phyloP scores from a whole-genome alignment of 1,140 invertebrate genomes.

The Schlechtendalia chinensis region DNA sequence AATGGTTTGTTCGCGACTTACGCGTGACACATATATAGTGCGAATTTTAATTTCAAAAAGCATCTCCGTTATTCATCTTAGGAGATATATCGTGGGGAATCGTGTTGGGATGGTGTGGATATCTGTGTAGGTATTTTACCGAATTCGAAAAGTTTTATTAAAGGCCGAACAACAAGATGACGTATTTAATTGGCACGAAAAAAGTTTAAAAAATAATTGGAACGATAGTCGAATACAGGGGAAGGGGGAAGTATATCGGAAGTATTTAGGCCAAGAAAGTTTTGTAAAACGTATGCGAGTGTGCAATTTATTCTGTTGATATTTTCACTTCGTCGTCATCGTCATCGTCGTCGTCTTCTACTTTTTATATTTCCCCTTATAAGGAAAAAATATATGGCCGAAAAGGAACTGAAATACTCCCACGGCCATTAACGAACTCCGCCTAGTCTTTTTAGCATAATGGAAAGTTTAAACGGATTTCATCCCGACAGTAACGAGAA shows the following conservation, averaged over 20 bases:
- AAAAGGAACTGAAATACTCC: slow-evolving; percentile 17
- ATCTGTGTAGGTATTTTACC: too few relatives aligned
- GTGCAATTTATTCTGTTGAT: background rate
- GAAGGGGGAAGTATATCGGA: background rate
- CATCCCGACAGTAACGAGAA: slow-evolving; percentile 23
- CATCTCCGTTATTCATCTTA: too few relatives aligned
- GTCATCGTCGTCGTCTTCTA: too few relatives aligned
- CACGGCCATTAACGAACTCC: slow-evolving; percentile 29
- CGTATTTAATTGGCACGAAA: background rate
- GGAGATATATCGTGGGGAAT: too few relatives aligned
- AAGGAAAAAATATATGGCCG: slow-evolving; percentile 4
- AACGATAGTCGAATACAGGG: too few relatives aligned
- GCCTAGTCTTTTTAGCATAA: slow-evolving; percentile 31
- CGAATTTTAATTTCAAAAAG: too few relatives aligned
- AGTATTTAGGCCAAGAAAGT: slow-evolving; percentile 19
- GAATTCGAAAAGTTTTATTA: background rate
- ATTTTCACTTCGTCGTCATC: background rate
- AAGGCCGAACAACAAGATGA: background rate
- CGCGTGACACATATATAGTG: too few relatives aligned
- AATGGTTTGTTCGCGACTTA: too few relatives aligned
- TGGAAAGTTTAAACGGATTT: slow-evolving; percentile 43
- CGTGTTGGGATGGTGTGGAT: too few relatives aligned
- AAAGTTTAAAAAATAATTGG: slow-evolving; percentile 1
- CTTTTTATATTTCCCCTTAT: background rate
- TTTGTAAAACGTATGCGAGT: slow-evolving; percentile 16